Evolutionary conservation across 2,888 invertebrate genomes (phyloP).

Genomic region (Lochmaea capreae): DNA sequence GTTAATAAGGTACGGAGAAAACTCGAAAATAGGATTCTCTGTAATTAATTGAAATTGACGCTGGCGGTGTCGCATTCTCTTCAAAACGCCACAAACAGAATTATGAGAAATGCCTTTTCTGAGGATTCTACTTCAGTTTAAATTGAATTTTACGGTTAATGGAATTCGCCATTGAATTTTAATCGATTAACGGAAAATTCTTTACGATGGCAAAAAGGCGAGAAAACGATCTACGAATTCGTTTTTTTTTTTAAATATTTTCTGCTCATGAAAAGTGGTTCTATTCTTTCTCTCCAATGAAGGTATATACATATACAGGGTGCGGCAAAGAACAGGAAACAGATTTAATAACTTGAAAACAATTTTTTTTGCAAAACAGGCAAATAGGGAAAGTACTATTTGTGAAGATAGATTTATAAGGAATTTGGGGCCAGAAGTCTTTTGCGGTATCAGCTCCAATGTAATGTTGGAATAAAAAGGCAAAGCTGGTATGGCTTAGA

Average conservation of each 20-base stretch:
- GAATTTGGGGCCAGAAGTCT: too few relatives aligned
- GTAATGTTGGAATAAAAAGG: too few relatives aligned
- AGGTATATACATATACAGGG: too few relatives aligned
- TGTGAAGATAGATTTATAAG: too few relatives aligned
- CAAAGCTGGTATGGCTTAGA: too few relatives aligned
- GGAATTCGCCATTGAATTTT: background rate
- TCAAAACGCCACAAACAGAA: conserved; percentile 15
- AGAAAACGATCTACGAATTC: background rate
- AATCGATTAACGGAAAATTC: conserved; percentile 1
- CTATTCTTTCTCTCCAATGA: background rate
- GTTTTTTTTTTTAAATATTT: background rate
- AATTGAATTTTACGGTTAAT: conserved; percentile 9
- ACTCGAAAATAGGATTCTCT: too few relatives aligned
- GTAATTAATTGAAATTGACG: background rate
- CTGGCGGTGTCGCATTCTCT: background rate
- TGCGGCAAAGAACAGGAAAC: too few relatives aligned
- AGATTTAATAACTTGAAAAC: too few relatives aligned
- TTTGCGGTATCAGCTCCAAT: too few relatives aligned
- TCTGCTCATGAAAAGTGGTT: background rate
- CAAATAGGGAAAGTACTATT: too few relatives aligned
- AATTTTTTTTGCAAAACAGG: too few relatives aligned
- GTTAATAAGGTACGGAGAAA: too few relatives aligned
- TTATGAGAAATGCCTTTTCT: conserved; percentile 15
- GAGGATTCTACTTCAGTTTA: background rate
- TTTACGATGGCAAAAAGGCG: background rate